Conservation (phyloP, 2,888 invertebrate genomes). For the Synanthedon tipuliformis region DNA sequence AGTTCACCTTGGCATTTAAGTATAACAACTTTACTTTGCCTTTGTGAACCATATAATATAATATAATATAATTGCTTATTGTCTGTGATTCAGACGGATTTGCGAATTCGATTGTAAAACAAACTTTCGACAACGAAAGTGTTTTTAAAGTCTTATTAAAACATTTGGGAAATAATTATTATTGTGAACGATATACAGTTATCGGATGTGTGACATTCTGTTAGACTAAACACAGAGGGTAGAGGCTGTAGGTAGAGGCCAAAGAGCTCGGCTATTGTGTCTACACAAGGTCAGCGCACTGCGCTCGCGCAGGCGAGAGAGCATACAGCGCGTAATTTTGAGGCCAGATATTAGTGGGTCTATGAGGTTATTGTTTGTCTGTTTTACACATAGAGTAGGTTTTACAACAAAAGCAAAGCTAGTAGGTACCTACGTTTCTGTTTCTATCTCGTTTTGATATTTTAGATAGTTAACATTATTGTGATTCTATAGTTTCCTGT, state of each 20-base stretch:
- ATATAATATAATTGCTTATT: background rate
- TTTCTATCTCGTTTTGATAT: too few relatives aligned
- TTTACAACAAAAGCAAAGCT: too few relatives aligned
- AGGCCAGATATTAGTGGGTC: conserved; percentile 34
- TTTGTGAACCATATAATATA: background rate
- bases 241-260: conserved; percentile 18
- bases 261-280: conserved; percentile 37
- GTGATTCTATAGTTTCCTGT: too few relatives aligned
- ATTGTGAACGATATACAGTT: background rate
- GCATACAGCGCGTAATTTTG: conserved; percentile 31
- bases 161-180: too few relatives aligned
- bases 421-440: too few relatives aligned
- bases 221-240: conserved; percentile 11
- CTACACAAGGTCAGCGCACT: conserved; percentile 59
- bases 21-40: background rate
- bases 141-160: too few relatives aligned
- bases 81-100: background rate
- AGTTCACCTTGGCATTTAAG: conserved; percentile 62
- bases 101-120: background rate
- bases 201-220: conserved; percentile 17
- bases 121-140: too few relatives aligned
- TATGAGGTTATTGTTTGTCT: conserved; percentile 14
- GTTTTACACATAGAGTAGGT: too few relatives aligned
- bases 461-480: too few relatives aligned
- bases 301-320: conserved; percentile 11